Base-by-base conservation (phyloP, 37 sponge, comb jelly and placozoan genomes). In the Cliona cf. orientalis region DNA sequence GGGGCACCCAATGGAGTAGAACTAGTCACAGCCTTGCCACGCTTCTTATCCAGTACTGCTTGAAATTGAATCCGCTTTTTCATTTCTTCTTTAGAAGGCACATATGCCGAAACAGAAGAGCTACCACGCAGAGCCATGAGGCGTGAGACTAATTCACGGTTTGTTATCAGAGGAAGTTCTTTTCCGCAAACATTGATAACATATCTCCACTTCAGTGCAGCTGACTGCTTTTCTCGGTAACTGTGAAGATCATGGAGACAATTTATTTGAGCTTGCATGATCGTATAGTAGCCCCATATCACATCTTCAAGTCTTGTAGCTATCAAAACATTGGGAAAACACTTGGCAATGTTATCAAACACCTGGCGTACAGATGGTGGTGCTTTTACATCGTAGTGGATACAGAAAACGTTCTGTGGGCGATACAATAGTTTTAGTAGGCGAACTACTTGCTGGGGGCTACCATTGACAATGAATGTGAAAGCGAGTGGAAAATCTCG, bases 101-200 rank as follows among this genome's bases (percentile, higher is more conserved):
- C 2, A 41, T 42, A 12, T 6, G 42, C 43, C 33, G 32, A 41
- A 4, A 75, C 60, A 22, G 76, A 58, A 2, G 82, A 72, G 26
- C 42, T 59, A 19, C 73, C 73, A 42, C 72, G 62, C 36, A 82
- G 28, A 38, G 14, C 31, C 32, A 59, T 69, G 28, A 89, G 68
- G 21, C 42, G 39, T 34, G 32, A 46, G 23, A 89, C 90, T 23
- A 83, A 72, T 39, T 83, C 79, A 4, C 79, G 61, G 38, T 83
- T 89, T 5, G 85, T 89, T n/a, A 61, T 77, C 58, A 89, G 17
- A 9, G 90, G 90, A 2, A 89, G 43, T 41, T 89, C 90, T 25
- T 37, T 62, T 17, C 90, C 90, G 60, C 86, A 84, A 34, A 89
- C 46, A 67, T 75, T 83, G 29, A 89, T 84, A 4, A 58, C 65